Evolutionary conservation across 2,797 vertebrate species (phyloP).

Genomic region (Mormyrops attenuatus): DNA sequence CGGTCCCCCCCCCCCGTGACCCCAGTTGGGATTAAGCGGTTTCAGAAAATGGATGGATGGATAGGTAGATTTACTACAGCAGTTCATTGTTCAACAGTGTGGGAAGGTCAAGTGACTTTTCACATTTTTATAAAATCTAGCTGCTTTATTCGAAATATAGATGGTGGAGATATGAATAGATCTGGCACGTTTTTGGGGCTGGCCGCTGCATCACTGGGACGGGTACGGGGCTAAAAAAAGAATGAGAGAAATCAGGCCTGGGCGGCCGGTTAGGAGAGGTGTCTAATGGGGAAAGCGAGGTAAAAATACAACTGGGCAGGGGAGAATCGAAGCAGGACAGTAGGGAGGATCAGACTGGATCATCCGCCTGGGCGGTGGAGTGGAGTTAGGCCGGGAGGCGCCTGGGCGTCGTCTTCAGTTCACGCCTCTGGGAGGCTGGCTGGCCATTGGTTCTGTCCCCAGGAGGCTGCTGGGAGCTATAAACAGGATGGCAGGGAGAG

Average conservation of each 20-base stretch:
- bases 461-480: conserved; percentile 23
- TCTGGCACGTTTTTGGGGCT: background rate
- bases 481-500: conserved; percentile 32
- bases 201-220: background rate
- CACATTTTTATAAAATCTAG: background rate
- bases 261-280: background rate
- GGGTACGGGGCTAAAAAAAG: background rate
- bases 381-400: background rate
- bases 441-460: conserved; percentile 18
- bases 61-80: background rate
- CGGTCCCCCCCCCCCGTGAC: too few species aligned
- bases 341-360: background rate
- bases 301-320: background rate
- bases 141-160: background rate
- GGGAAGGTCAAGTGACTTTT: background rate
- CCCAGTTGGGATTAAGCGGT: too few species aligned
- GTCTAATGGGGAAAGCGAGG: background rate
- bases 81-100: background rate
- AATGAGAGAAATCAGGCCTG: background rate
- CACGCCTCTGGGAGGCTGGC: background rate
- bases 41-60: background rate
- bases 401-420: conserved; percentile 23
- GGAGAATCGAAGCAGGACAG: background rate
- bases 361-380: background rate
- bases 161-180: background rate